These are phyloP conservation scores for Dysdera silvatica DNA, from an alignment of 1,140 invertebrate species.

Conservation along the genomic window DNA sequence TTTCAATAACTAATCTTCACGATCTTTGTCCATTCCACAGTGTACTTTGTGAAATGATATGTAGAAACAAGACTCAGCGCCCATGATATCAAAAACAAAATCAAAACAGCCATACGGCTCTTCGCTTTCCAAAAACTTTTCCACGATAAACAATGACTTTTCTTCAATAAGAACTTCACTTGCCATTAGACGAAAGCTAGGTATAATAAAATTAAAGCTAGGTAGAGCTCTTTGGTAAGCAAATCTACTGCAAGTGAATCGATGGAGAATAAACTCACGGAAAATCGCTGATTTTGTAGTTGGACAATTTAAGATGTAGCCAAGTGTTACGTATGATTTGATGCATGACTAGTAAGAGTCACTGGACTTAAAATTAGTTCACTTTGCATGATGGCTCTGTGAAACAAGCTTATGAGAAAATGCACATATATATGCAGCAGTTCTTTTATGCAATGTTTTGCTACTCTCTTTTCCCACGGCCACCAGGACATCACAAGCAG, in stretches of 20 bases:
- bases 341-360: constrained; percentile 79
- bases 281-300: constrained; percentile 49
- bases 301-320: constrained; percentile 76
- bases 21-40: constrained; percentile 81
- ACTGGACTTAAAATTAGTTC: constrained; percentile 86
- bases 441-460: too few species aligned
- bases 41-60: constrained; percentile 78
- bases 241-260: constrained; percentile 69
- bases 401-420: constrained; percentile 73
- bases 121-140: too few species aligned
- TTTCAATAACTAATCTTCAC: constrained; percentile 80
- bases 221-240: constrained; percentile 68
- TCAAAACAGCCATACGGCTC: constrained; percentile 54
- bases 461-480: too few species aligned
- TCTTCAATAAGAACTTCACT: constrained; percentile 83
- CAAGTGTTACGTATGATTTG: constrained; percentile 73
- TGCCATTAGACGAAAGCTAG: constrained; percentile 78
- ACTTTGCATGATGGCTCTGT: constrained; percentile 86
- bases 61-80: constrained; percentile 78
- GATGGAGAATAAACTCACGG: constrained; percentile 71
- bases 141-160: constrained; percentile 47
- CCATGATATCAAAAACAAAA: constrained; percentile 86
- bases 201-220: too few species aligned
- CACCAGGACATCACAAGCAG: too few species aligned
- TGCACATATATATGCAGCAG: too few species aligned